These are phyloP conservation scores for Isaurus tuberculatus DNA, from an alignment of 92 coral and sea anemone species.

Conservation along the genomic window DNA sequence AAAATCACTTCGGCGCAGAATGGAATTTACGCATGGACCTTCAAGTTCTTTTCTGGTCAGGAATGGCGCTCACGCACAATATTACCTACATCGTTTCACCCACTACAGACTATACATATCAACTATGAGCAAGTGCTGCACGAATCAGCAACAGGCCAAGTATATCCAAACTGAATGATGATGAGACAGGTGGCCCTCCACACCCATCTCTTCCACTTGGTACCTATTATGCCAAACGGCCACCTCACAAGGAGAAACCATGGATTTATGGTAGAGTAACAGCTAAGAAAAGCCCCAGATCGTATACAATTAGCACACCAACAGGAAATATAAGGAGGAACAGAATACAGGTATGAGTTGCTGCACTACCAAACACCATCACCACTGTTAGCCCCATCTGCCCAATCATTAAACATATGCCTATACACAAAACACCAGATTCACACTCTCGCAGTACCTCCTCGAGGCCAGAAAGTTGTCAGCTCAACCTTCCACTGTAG, in stretches of 20 bases:
- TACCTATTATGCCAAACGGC: no score
- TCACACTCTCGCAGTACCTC: background rate
- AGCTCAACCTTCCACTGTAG: no score
- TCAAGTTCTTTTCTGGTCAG: background rate
- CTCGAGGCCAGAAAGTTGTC: no score
- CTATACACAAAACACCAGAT: background rate
- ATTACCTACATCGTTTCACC: conserved; percentile 24
- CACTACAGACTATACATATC: conserved; percentile 10
- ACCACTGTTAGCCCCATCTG: conserved; percentile 7
- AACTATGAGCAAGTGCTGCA: conserved; percentile 26
- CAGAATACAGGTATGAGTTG: conserved; percentile 35
- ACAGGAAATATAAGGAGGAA: conserved; percentile 26
- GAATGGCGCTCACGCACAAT: conserved; percentile 15
- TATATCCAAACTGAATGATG: no score
- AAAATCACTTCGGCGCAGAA: no score
- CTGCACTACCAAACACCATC: conserved; percentile 39
- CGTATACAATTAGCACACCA: conserved; percentile 26
- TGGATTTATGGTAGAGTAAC: no score
- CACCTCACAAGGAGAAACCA: no score
- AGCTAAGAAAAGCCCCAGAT: conserved; percentile 19
- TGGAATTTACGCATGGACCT: no score
- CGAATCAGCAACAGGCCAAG: background rate
- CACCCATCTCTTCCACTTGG: no score
- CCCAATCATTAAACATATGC: background rate
- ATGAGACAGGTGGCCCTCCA: no score